Base-by-base conservation (phyloP, 2,113 vertebrate genomes). In the Pandion haliaetus region DNA sequence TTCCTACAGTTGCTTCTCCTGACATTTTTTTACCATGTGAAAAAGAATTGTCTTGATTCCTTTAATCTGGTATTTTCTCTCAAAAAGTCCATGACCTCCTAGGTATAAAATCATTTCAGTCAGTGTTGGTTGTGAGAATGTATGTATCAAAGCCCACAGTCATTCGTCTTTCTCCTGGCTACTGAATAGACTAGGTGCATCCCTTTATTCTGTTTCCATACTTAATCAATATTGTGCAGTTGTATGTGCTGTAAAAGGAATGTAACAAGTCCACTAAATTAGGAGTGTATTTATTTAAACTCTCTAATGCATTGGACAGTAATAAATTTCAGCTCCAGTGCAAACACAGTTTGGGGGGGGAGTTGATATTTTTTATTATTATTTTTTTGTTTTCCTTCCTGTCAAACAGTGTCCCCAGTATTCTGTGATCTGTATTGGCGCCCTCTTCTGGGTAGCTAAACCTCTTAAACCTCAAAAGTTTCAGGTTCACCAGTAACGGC, bases 331-430 rank as follows among this genome's bases (percentile, higher is more conserved):
- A 36, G 18, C 17, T 67, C 40, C 79, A 23, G 7, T 32, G 49
- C 3, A 5, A 59, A 52, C 17, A 26, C 10, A 12, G 31, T 23
- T 77, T 47, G 6, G 5, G 1, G 2, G 2, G 10, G 26, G 6
- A 8, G 2, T 66, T 70, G 31, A 18, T 77, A 71, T 83, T 20
- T 15, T 3, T 14, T 34, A 34, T 14, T 31, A 29, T 16, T 52
- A n/a, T 16, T 52, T 52, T 52, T 28, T 26, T 52, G 15, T 15
- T 4, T 24, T 16, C 12, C 23, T 14, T 36, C 38, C 44, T 36
- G 40, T 12, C 29, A 15, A 12, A 17, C 36, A 3, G 2, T 16
- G 16, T 52, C 18, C 34, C 8, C 0, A 0, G 34, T 31, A 12
- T 12, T 52, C 45, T 70, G 29, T 16, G 12, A 8, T 73, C 73